A percentile compares a stretch with the other conserved stretches of the same genome.
phyloP scores from a whole-genome alignment of 2,888 invertebrate species.

The Helleia helle region DNA sequence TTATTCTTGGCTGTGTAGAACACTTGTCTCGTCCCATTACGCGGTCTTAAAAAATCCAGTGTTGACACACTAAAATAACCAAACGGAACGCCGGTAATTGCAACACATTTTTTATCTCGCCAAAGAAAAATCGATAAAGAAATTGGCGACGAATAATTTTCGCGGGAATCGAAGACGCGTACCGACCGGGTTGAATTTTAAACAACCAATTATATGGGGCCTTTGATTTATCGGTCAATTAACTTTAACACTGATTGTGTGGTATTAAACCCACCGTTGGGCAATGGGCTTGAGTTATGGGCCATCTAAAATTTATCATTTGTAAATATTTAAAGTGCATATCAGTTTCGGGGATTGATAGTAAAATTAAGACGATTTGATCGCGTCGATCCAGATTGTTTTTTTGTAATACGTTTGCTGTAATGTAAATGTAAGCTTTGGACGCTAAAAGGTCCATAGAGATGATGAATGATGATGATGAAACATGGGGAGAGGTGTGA shows the following conservation, averaged over 20 bases:
- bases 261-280: conserved; percentile 31
- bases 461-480: no score
- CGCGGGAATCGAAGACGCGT: conserved; percentile 8
- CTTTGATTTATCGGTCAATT: conserved; percentile 52
- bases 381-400: no score
- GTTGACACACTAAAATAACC: no score
- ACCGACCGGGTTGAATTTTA: conserved; percentile 36
- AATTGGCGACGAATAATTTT: conserved; percentile 10
- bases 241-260: conserved; percentile 46
- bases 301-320: conserved; percentile 6
- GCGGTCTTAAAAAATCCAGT: no score
- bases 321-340: conserved; percentile 8
- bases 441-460: no score
- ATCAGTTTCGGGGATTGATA: background rate
- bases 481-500: no score
- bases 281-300: background rate
- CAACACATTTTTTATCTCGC: conserved; percentile 6
- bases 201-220: conserved; percentile 45
- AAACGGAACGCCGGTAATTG: no score
- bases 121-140: conserved; percentile 6
- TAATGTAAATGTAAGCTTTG: no score
- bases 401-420: no score
- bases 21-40: no score
- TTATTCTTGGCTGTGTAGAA: no score
- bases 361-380: no score